These are phyloP conservation scores for Lasaia peninsularis DNA, from an alignment of 1,140 invertebrate species.

Conservation along the genomic window DNA sequence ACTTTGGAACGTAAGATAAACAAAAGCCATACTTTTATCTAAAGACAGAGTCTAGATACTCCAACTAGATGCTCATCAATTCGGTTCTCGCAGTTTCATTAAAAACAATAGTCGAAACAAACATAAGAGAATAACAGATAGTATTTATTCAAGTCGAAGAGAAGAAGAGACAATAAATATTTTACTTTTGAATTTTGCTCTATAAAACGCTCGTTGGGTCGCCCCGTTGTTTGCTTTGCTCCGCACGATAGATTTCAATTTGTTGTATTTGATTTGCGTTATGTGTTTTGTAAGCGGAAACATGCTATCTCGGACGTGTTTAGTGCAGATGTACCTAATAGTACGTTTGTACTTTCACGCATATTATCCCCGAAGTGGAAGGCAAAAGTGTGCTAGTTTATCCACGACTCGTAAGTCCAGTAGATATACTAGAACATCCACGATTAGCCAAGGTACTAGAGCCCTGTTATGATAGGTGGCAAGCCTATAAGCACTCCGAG, in stretches of 20 bases:
- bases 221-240: conserved; percentile 38
- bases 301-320: conserved; percentile 17
- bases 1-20: too few relatives aligned
- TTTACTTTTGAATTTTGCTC: conserved; percentile 55
- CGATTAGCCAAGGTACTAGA: too few relatives aligned
- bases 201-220: conserved; percentile 34
- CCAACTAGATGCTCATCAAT: neutral
- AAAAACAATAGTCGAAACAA: neutral
- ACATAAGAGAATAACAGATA: conserved; percentile 30
- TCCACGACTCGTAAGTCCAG: too few relatives aligned
- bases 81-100: neutral
- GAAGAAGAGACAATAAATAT: conserved; percentile 55
- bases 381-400: too few relatives aligned
- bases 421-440: too few relatives aligned
- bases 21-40: too few relatives aligned
- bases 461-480: too few relatives aligned
- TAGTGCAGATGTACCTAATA: conserved; percentile 2
- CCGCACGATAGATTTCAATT: conserved; percentile 49
- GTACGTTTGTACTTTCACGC: too few relatives aligned
- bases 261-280: conserved; percentile 60
- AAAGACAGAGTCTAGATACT: too few relatives aligned
- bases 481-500: too few relatives aligned
- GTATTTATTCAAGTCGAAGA: conserved; percentile 39
- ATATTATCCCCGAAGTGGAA: too few relatives aligned
- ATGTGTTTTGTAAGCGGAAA: conserved; percentile 33